phyloP scores from a whole-genome alignment of 2,797 vertebrate genomes.

The Anguilla megastoma region DNA sequence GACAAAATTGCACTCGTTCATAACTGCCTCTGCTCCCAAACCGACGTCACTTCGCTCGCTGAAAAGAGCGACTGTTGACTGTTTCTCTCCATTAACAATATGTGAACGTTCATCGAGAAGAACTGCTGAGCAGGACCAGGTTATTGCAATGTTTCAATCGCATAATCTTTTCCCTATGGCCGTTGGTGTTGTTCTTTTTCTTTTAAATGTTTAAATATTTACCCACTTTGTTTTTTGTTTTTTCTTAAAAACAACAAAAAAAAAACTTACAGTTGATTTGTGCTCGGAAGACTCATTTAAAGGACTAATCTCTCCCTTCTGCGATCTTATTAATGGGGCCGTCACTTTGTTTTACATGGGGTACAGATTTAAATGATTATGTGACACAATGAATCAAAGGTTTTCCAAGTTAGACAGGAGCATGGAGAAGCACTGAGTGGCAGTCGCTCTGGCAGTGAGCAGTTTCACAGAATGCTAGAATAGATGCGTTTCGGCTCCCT shows the following conservation, averaged over 20 bases:
- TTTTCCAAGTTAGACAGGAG: not conserved
- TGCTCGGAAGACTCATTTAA: no score
- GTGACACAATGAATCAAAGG: not conserved
- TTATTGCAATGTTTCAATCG: no score
- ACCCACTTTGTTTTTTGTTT: no score
- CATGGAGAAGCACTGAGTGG: not conserved
- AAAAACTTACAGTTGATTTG: no score
- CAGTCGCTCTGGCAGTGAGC: not conserved
- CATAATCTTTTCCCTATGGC: no score
- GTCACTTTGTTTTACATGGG: conserved; percentile 7
- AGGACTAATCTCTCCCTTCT: not conserved
- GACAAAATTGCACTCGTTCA: not conserved
- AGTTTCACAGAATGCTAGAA: not conserved
- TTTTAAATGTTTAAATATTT: no score
- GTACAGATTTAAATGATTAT: not conserved
- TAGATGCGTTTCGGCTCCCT: not conserved
- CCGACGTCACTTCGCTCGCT: not conserved
- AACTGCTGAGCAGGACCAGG: not conserved
- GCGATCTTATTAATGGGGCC: not conserved
- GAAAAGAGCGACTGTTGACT: not conserved
- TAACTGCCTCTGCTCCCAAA: not conserved
- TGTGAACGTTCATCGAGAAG: not conserved
- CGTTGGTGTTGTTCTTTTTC: no score
- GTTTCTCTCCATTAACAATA: not conserved
- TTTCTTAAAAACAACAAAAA: no score